Percentiles rank a stretch among this genome's conserved stretches.
phyloP scores from a whole-genome alignment of 2,888 invertebrate genomes.

The Lymantria monacha region DNA sequence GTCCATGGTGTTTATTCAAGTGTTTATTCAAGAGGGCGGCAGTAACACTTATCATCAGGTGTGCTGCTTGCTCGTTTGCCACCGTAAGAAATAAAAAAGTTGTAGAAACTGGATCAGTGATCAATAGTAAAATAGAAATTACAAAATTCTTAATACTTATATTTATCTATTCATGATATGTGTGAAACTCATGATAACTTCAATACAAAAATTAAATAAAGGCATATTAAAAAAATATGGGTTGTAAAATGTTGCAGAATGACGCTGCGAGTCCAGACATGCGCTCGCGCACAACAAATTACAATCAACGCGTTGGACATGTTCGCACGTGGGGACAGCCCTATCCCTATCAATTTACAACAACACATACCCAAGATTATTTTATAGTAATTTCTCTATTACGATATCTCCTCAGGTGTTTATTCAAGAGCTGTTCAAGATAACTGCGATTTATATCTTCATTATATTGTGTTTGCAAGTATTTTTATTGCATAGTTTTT shows the following conservation, averaged over 20 bases:
- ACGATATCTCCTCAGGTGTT: constrained; percentile 45
- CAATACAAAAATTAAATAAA: too few species aligned
- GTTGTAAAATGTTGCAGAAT: constrained; percentile 47
- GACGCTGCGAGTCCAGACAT: constrained; percentile 46
- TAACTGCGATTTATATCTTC: constrained; percentile 39
- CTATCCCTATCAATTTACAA: constrained; percentile 74
- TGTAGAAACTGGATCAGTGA: too few species aligned
- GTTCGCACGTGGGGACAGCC: constrained; percentile 73
- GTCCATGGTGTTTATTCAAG: too few species aligned
- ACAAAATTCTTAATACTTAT: too few species aligned
- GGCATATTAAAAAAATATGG: not conserved
- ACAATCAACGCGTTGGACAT: constrained; percentile 77
- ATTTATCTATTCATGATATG: too few species aligned
- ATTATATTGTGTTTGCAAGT: constrained; percentile 31
- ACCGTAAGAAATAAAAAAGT: too few species aligned
- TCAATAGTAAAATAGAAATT: too few species aligned
- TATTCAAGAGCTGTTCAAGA: constrained; percentile 33
- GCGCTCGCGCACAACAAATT: constrained; percentile 77
- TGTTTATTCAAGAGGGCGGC: too few species aligned
- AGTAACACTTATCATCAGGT: too few species aligned
- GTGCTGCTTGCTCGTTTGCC: too few species aligned
- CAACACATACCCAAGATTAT: constrained; percentile 56
- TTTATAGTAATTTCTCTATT: constrained; percentile 80
- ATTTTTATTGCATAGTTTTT: constrained; percentile 16
- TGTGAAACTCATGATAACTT: too few species aligned